Conservation (phyloP, 1,140 invertebrate species). For the Aphidius gifuensis region DNA sequence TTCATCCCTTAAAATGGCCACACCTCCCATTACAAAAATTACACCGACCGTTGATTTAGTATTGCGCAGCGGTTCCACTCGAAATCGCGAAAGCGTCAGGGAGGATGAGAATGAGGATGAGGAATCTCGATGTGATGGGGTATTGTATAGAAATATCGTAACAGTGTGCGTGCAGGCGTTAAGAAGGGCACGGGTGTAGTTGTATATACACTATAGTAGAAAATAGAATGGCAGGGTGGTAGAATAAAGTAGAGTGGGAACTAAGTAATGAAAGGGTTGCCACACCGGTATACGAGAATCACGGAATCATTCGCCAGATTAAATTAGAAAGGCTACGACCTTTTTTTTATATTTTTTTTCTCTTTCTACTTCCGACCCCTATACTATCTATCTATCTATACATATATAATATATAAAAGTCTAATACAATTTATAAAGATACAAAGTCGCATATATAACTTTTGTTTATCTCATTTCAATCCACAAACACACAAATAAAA, state of each 20-base stretch:
- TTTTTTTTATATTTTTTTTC: slow-evolving; percentile 22
- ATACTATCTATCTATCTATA: no score
- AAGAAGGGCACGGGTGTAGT: no score
- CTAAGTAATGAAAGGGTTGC: slow-evolving; percentile 58
- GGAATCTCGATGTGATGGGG: slow-evolving; percentile 12
- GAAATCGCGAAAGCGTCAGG: slow-evolving; percentile 17
- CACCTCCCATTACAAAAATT: slow-evolving; percentile 59
- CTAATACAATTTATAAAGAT: not conserved
- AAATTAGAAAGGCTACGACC: slow-evolving; percentile 53
- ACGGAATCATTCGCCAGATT: slow-evolving; percentile 58
- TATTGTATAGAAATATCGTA: no score
- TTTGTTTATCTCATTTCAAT: slow-evolving; percentile 1
- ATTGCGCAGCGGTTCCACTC: slow-evolving; percentile 44
- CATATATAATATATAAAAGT: not conserved
- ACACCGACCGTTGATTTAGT: slow-evolving; percentile 56
- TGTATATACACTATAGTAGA: no score
- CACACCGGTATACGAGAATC: slow-evolving; percentile 39
- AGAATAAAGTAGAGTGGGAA: slow-evolving; percentile 26
- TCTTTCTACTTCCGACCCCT: not conserved
- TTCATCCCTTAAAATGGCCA: slow-evolving; percentile 34
- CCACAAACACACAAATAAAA: not conserved
- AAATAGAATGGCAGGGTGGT: no score
- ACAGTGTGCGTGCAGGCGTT: no score
- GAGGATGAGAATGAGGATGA: slow-evolving; percentile 27
- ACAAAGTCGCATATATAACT: not conserved